A percentile compares a stretch with the other conserved stretches of the same genome.
Conservation (phyloP, 2,888 invertebrate genomes). For the Leptinotarsa haldemani region DNA sequence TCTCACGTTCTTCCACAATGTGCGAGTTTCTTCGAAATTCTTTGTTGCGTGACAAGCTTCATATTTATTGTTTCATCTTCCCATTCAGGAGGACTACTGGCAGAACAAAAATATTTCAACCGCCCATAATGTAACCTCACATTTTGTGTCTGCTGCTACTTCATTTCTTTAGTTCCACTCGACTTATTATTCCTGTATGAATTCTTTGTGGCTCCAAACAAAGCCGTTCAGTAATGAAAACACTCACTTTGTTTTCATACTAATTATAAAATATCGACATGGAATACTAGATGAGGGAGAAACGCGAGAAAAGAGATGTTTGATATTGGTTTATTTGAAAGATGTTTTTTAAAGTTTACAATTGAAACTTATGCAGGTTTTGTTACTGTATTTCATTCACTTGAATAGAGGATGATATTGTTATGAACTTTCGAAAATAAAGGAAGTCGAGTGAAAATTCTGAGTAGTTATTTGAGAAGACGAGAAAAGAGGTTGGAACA, state of each 20-base stretch:
- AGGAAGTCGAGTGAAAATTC: too few relatives aligned
- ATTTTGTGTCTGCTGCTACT: slow-evolving; percentile 38
- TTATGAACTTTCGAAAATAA: too few relatives aligned
- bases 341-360: too few relatives aligned
- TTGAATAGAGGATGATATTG: too few relatives aligned
- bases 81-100: slow-evolving; percentile 28
- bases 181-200: slow-evolving; percentile 31
- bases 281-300: neutral
- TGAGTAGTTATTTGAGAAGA: too few relatives aligned
- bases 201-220: slow-evolving; percentile 23
- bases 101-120: slow-evolving; percentile 40
- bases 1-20: slow-evolving; percentile 41
- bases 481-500: too few relatives aligned
- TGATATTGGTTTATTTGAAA: neutral
- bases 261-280: slow-evolving; percentile 25
- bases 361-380: too few relatives aligned
- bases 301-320: neutral
- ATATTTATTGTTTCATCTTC: slow-evolving; percentile 41
- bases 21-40: slow-evolving; percentile 44
- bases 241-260: slow-evolving; percentile 34
- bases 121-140: slow-evolving; percentile 38
- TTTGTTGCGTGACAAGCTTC: slow-evolving; percentile 45
- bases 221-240: slow-evolving; percentile 36
- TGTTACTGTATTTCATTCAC: too few relatives aligned
- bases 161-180: slow-evolving; percentile 33